phyloP scores from a whole-genome alignment of 2,113 vertebrate species.

The Emydura subglobosa region DNA sequence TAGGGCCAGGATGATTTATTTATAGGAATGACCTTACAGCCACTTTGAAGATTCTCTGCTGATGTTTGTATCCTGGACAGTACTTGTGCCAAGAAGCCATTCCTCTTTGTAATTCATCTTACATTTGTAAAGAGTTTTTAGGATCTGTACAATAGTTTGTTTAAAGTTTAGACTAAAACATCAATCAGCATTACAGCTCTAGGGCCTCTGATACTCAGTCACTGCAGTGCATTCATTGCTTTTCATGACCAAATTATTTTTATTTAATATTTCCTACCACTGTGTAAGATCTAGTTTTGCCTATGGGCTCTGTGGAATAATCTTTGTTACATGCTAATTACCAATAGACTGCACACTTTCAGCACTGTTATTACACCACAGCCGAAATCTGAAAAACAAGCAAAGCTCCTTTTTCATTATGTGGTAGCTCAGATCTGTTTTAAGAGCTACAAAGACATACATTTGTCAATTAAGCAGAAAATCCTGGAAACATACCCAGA shows the following conservation, averaged over 20 bases:
- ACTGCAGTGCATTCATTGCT: neutral
- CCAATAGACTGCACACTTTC: neutral
- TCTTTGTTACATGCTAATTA: neutral
- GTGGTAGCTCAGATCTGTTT: neutral
- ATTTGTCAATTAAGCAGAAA: neutral
- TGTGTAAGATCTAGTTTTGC: accelerated
- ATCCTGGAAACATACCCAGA: neutral
- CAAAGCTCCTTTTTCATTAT: neutral
- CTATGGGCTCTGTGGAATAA: accelerated
- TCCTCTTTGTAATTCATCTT: neutral
- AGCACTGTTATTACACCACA: neutral
- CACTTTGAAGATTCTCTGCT: constrained; percentile 50
- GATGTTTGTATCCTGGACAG: neutral
- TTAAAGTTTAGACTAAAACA: accelerated
- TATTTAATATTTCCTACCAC: accelerated
- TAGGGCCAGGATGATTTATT: constrained; percentile 48
- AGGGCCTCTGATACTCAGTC: neutral
- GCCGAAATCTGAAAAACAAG: accelerated
- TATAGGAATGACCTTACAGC: constrained; percentile 55
- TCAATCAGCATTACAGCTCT: accelerated
- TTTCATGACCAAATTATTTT: neutral
- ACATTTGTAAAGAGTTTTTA: neutral
- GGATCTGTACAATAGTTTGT: neutral
- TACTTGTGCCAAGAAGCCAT: neutral
- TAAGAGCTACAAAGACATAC: neutral